Conservation (phyloP, 2,113 vertebrate genomes). For the Motacilla tschutschensis region DNA sequence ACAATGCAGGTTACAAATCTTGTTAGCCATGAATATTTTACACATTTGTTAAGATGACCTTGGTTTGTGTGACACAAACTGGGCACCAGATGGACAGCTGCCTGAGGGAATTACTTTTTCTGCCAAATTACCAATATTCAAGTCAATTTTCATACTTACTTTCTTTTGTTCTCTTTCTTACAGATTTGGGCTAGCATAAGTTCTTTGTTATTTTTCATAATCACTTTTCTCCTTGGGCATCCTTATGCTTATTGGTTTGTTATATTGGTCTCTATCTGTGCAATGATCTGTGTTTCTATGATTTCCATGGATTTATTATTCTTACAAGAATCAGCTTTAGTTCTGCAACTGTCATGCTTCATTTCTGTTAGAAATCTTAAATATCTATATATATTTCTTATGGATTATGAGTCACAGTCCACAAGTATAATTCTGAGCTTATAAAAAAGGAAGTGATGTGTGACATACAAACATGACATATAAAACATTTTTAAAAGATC, state of each 20-base stretch:
- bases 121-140: background rate
- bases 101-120: background rate
- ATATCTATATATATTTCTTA: background rate
- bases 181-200: background rate
- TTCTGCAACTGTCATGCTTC: background rate
- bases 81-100: conserved; percentile 26
- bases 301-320: background rate
- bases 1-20: background rate
- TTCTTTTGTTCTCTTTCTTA: background rate
- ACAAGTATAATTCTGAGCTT: background rate
- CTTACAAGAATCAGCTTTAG: background rate
- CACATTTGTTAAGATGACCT: background rate
- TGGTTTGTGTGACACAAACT: background rate
- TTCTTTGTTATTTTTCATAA: background rate
- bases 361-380: background rate
- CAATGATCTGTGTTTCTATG: background rate
- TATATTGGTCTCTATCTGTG: background rate
- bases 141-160: background rate
- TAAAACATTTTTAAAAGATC: background rate
- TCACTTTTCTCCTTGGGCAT: background rate
- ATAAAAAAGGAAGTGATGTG: background rate
- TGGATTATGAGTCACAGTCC: background rate
- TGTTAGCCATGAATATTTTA: background rate
- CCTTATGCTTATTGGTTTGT: background rate
- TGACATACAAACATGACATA: background rate